These are phyloP conservation scores for Atrina japonica DNA, from an alignment of 2,888 invertebrate species.

Conservation along the genomic window DNA sequence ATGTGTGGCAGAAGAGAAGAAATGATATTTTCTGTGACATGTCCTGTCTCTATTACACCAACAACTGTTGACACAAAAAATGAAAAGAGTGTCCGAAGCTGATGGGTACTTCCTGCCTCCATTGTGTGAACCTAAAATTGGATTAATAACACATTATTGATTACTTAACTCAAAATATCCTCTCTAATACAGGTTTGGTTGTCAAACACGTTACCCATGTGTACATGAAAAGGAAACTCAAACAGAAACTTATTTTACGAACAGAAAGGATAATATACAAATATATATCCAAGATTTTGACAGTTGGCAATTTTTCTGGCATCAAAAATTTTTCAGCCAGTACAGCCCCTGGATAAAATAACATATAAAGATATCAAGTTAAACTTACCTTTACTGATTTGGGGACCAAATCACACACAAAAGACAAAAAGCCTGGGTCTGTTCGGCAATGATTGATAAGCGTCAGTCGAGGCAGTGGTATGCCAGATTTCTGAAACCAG, in stretches of 20 bases:
- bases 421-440: conserved; percentile 85
- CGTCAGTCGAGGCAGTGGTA: conserved; percentile 87
- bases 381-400: conserved; percentile 83
- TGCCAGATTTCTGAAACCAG: conserved; percentile 85
- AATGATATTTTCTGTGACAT: conserved; percentile 84
- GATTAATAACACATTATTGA: conserved; percentile 8
- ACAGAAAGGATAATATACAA: too few relatives aligned
- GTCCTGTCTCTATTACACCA: conserved; percentile 83
- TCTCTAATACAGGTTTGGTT: too few relatives aligned
- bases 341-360: too few relatives aligned
- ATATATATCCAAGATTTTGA: too few relatives aligned
- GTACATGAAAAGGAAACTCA: too few relatives aligned
- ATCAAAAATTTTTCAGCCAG: too few relatives aligned
- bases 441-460: conserved; percentile 88
- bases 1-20: conserved; percentile 87
- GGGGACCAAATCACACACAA: conserved; percentile 84
- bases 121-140: conserved; percentile 13
- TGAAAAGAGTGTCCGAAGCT: conserved; percentile 87
- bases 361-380: too few relatives aligned
- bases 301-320: too few relatives aligned
- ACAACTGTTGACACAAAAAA: conserved; percentile 90
- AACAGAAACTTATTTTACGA: too few relatives aligned
- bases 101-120: too few relatives aligned
- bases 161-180: conserved; percentile 48
- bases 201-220: too few relatives aligned